phyloP scores from a whole-genome alignment of 2,113 vertebrate species.

The Oryzias celebensis region DNA sequence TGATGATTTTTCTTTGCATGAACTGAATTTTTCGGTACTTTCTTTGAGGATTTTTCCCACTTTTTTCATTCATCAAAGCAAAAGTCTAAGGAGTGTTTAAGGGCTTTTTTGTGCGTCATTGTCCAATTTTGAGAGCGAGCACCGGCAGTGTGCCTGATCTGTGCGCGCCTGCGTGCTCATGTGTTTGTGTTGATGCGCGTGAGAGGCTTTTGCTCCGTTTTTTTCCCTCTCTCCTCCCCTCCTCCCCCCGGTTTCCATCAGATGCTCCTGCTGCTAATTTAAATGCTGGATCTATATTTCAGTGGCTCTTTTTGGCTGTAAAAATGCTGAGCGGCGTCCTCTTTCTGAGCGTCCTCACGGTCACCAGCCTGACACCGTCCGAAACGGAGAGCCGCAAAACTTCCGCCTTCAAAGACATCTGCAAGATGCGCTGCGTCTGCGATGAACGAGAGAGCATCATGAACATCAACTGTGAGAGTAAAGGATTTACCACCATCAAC shows the following conservation, averaged over 20 bases:
- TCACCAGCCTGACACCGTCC: conserved; percentile 86
- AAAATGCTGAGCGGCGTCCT: conserved; percentile 96
- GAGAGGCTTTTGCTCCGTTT: conserved; percentile 8
- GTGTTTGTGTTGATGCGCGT: conserved; percentile 17
- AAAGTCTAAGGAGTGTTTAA: conserved; percentile 18
- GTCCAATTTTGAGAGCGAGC: conserved; percentile 44
- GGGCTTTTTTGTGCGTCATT: conserved; percentile 38
- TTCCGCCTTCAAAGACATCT: conserved; percentile 91
- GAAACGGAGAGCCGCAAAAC: conserved; percentile 92
- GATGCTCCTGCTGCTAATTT: conserved; percentile 57
- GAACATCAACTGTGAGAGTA: conserved; percentile 97
- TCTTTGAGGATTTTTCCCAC: not conserved
- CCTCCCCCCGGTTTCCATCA: not conserved
- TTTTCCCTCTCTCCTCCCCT: not conserved
- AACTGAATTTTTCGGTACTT: conserved; percentile 23
- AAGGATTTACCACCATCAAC: conserved; percentile 92
- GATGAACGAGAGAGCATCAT: conserved; percentile 95
- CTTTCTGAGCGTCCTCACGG: conserved; percentile 91
- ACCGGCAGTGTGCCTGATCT: conserved; percentile 17
- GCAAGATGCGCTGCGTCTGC: conserved; percentile 91
- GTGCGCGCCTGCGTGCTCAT: not conserved
- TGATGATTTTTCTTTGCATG: conserved; percentile 25
- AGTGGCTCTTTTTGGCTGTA: conserved; percentile 68
- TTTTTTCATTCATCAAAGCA: not conserved
- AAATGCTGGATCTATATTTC: conserved; percentile 69